phyloP scores from a whole-genome alignment of 1,140 invertebrate genomes.

The Cataglyphis hispanica region DNA sequence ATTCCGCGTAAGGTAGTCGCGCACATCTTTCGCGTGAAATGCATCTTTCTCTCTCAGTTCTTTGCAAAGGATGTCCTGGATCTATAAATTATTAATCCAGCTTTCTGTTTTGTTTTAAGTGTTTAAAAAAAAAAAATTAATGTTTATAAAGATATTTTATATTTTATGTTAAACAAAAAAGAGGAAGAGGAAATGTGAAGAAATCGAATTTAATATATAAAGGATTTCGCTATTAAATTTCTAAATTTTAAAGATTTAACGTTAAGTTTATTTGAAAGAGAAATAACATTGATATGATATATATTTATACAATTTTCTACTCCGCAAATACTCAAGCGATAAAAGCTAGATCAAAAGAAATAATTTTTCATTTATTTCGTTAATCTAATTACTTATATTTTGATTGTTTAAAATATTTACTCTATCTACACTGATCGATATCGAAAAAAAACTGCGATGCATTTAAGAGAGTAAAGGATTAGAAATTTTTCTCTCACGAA shows the following conservation, averaged over 20 bases:
- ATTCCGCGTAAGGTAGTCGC: constrained; percentile 31
- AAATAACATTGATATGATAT: too few species aligned
- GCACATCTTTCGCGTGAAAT: constrained; percentile 4
- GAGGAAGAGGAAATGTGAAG: too few species aligned
- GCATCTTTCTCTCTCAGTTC: constrained; percentile 14
- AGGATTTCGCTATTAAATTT: background rate
- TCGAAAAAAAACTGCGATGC: background rate
- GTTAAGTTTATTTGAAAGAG: too few species aligned
- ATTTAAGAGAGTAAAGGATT: background rate
- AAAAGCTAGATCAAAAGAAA: background rate
- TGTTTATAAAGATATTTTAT: background rate
- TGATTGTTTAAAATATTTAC: background rate
- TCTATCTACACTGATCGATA: background rate
- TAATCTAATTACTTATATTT: background rate
- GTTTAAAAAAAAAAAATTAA: background rate
- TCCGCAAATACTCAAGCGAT: background rate
- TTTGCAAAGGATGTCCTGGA: background rate
- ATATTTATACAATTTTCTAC: background rate
- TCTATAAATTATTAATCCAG: constrained; percentile 5
- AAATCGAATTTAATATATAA: background rate
- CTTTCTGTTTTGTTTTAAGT: background rate
- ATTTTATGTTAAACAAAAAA: too few species aligned
- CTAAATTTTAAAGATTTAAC: background rate
- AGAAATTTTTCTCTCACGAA: background rate
- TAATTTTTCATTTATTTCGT: background rate